Base-by-base conservation (phyloP, 2,113 vertebrate species). In the Salvelinus namaycush region DNA sequence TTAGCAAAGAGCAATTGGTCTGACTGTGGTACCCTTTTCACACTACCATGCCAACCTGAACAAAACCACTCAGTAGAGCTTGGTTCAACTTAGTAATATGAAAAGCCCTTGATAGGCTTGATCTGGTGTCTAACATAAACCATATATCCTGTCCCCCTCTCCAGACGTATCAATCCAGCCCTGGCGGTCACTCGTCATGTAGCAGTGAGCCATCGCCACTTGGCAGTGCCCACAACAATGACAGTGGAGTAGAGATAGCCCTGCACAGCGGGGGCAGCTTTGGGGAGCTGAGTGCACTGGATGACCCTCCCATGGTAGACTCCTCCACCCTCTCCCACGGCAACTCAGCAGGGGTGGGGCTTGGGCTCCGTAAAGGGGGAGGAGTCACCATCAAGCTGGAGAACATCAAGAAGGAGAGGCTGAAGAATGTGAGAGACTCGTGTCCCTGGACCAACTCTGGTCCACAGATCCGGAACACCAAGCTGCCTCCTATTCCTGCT, bases 151-250 rank as follows among this genome's bases (percentile, higher is more conserved):
- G 79, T 77, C 74, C 6, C 31, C 84, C 76, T 51, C 85, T 76
- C 9, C 91, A 99, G 98, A 94, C 96, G 85, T 97, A 97, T 94
- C 97, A 99, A 93, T 96, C 97, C 95, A 99, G 98, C 89, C 97
- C 97, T 90, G 96, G 96, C 81, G 97, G 97, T 88, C 97, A 97
- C 90, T 99, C 97, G 0, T 99, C 97, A n/a, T 99, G 97, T 85
- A 98, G 97, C 94, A 99, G 97, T 65, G 97, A 99, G 90, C 96
- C 95, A 16, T 99, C 98, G 76, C 97, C 97, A 80, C 96, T 98
- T 93, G 95, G 96, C 91, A 97, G 95, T 84, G 88, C 93, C 96
- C 96, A 95, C 96, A 97, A 98, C 95, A 96, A 97, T 88, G 96
- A 98, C 95, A 98, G 97, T 87, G 96, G 97, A 90, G 95, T 98